Base-by-base conservation (phyloP, 2,888 invertebrate genomes). In the Dryococelus australis region DNA sequence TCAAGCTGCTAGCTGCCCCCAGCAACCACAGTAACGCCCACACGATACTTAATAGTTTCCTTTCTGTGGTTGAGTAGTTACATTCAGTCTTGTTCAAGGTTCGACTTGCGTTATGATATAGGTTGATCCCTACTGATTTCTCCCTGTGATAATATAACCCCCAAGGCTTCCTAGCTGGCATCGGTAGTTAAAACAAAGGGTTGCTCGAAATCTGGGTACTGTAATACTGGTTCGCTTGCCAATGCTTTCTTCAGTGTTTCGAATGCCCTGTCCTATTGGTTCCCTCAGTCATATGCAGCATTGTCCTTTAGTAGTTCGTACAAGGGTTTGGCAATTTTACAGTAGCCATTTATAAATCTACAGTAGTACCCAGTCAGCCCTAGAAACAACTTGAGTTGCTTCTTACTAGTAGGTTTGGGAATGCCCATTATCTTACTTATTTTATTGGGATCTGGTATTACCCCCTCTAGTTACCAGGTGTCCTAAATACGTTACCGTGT, bases 1-100 rank as follows among this genome's bases (percentile, higher is more conserved):
- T n/a, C n/a, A n/a, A n/a, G n/a, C n/a, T n/a, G n/a, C n/a, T n/a
- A n/a, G n/a, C n/a, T n/a, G n/a, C n/a, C n/a, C n/a, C n/a, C n/a
- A n/a, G n/a, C n/a, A n/a, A n/a, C n/a, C n/a, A n/a, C n/a, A n/a
- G n/a, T n/a, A n/a, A n/a, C n/a, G n/a, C n/a, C n/a, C n/a, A n/a
- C n/a, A 92, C 90, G 13, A 92, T 91, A 0, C 91, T 91, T 85
- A 92, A 86, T 3, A 92, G 87, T 90, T 92, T 92, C 84, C 90
- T 90, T 89, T 93, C 92, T n/a, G n/a, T n/a, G 0, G 91, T 91
- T 1, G 89, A 89, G 87, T 92, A 92, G 85, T 92, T 92, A 10
- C 43, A 65, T 90, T 92, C 91, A 0, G 90, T 89, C 87, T 90
- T 89, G 87, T 91, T 92, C 26, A 91, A 87, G 0, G 91, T 91